Evolutionary conservation across 1,140 invertebrate species (phyloP).

Genomic region (Drepana arcuata): DNA sequence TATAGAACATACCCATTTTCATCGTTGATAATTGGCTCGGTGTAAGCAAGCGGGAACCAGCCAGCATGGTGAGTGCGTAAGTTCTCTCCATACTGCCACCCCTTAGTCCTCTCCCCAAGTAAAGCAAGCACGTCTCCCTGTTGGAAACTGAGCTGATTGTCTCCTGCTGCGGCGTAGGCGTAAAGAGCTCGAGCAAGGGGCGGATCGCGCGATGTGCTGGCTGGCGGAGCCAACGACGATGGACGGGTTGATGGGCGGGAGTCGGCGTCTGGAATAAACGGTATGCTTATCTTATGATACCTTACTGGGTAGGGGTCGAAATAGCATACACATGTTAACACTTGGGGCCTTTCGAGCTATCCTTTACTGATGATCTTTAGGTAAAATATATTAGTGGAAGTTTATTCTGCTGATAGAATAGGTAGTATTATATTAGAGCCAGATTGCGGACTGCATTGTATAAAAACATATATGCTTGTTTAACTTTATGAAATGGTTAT

Average conservation of each 20-base stretch:
- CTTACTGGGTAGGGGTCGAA: too few species aligned
- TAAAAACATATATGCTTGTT: too few species aligned
- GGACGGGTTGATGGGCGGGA: slow-evolving; percentile 71
- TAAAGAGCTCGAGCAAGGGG: slow-evolving; percentile 87
- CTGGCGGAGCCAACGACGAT: slow-evolving; percentile 80
- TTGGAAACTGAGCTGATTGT: slow-evolving; percentile 93
- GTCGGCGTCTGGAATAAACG: slow-evolving; percentile 36
- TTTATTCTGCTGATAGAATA: too few species aligned
- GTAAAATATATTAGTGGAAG: too few species aligned
- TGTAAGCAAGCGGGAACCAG: slow-evolving; percentile 96
- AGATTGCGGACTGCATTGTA: too few species aligned
- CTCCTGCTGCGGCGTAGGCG: slow-evolving; percentile 90
- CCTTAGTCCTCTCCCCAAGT: slow-evolving; percentile 92
- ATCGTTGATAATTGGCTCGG: slow-evolving; percentile 75
- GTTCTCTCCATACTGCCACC: slow-evolving; percentile 97
- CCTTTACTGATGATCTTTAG: too few species aligned
- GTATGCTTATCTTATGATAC: too few species aligned
- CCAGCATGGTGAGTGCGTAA: slow-evolving; percentile 89
- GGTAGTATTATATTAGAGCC: too few species aligned
- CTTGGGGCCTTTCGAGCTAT: too few species aligned
- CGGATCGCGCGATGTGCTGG: slow-evolving; percentile 73
- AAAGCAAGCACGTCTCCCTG: slow-evolving; percentile 92
- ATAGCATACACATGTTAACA: too few species aligned
- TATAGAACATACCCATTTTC: too few species aligned
- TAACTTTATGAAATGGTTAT: too few species aligned